Base-by-base conservation (phyloP, 2,113 vertebrate species). In the Eclectus roratus region DNA sequence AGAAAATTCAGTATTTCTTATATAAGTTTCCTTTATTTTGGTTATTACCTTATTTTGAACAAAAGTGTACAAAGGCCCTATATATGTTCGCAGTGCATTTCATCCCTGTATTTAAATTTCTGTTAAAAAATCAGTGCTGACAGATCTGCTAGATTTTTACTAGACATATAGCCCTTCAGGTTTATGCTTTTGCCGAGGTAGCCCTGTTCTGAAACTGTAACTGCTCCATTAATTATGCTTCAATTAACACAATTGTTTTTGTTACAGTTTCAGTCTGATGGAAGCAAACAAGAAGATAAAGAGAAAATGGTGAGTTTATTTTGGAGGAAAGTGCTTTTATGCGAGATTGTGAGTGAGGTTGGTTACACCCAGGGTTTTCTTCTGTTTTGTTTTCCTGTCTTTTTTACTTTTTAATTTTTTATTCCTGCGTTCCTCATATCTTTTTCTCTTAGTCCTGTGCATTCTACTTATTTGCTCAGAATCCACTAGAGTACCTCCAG, bases 251-350 rank as follows among this genome's bases (percentile, higher is more conserved):
- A 4, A 6, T 65, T 93, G 44, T 80, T 63, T 78, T 74, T 69
- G 49, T 98, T 98, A 93, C 7, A 98, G 99, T 98, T 98, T 97
- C 98, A 98, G 91, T 98, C 97, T 94, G 98, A 98, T 94, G 98
- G 98, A 94, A 97, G 91, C 96, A 98, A 98, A 91, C 98, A 98
- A 91, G 98, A 99, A 82, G 98, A 98, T 89, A 98, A 98, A 97
- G 98, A 99, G 69, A 98, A 97, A 97, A 98, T 97, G 98, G 98
- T 99, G 95, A 98, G 98, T 96, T 76, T 39, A 19, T 85, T 82
- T 81, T 79, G 35, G 17, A 69, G 19, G 21, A 69, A 39, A 27
- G 24, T 35, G 23, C 18, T 89, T 55, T 91, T 66, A 18, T 82
- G 19, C 0, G 3, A 72, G 31, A 49, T 41, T 47, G 23, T 85